These are phyloP conservation scores for Tetraodon nigroviridis DNA, from an alignment of 2,113 vertebrate species.

Conservation along the genomic window DNA sequence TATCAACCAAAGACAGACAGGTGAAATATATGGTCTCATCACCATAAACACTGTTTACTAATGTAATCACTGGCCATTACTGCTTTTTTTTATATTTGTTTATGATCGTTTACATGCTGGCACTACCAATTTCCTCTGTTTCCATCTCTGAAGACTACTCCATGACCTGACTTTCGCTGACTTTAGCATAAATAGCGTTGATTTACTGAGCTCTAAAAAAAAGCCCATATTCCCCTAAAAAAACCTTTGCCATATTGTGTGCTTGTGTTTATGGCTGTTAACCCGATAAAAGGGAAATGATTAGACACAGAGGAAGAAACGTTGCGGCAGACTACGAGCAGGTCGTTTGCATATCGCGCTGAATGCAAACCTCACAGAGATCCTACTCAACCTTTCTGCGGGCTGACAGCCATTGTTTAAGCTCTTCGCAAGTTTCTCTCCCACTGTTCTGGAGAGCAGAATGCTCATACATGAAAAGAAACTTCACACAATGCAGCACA, in stretches of 20 bases:
- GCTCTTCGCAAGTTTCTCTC: slow-evolving; percentile 21
- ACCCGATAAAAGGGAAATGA: slow-evolving; percentile 9
- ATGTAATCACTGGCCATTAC: no score
- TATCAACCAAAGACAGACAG: no score
- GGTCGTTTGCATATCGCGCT: slow-evolving; percentile 40
- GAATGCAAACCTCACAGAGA: slow-evolving; percentile 32
- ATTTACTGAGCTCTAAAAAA: no score
- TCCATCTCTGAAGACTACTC: no score
- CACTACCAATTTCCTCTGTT: no score
- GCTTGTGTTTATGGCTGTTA: not conserved
- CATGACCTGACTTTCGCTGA: no score
- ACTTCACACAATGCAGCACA: not conserved
- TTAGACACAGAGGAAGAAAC: not conserved
- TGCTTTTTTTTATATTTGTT: no score
- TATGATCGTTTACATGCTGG: no score
- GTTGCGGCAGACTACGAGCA: not conserved
- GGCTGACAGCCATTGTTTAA: slow-evolving; percentile 48
- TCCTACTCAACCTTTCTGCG: slow-evolving; percentile 22
- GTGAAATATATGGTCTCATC: no score
- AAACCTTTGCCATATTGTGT: not conserved
- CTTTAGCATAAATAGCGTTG: no score
- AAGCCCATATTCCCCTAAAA: no score
- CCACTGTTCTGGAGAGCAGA: not conserved
- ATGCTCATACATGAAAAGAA: not conserved
- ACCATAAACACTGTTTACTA: no score